A percentile compares a stretch with the other conserved stretches of the same genome.
phyloP scores from a whole-genome alignment of 2,797 vertebrate genomes.

The Orestias chungarensis region DNA sequence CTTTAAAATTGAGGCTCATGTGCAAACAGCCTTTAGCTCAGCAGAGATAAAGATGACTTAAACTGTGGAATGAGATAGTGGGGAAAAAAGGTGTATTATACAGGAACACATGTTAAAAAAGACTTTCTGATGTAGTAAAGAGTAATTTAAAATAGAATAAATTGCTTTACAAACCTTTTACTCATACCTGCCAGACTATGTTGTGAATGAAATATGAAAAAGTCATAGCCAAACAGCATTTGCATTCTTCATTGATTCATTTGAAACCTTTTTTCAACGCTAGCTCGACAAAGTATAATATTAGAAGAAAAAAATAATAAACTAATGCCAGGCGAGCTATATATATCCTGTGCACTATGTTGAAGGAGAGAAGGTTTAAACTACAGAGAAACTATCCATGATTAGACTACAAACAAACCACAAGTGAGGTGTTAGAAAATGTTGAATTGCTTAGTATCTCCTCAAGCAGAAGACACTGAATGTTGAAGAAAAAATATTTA shows the following conservation, averaged over 20 bases:
- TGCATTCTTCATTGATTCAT: neutral
- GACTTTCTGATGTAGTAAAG: neutral
- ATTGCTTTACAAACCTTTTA: constrained; percentile 21
- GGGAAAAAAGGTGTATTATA: neutral
- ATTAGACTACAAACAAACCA: neutral
- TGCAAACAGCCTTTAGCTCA: constrained; percentile 25
- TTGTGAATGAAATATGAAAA: constrained; percentile 26
- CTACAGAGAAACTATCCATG: constrained; percentile 13
- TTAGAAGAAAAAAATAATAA: neutral
- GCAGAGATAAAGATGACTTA: constrained; percentile 30
- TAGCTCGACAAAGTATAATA: neutral
- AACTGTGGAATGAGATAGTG: neutral
- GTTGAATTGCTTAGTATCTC: neutral
- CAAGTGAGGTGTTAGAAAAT: neutral
- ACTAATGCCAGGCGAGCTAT: neutral
- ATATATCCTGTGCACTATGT: neutral
- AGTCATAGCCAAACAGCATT: constrained; percentile 20
- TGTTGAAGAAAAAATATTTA: neutral
- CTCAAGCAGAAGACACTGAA: neutral
- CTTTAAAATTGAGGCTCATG: constrained; percentile 38
- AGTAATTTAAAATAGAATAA: constrained; percentile 24
- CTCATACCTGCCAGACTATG: constrained; percentile 5
- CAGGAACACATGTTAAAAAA: neutral
- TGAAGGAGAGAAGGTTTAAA: constrained; percentile 16
- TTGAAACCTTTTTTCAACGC: constrained; percentile 28